Percentiles rank a stretch among this genome's conserved stretches.
These are phyloP conservation scores for Brevimyrus niger DNA, from an alignment of 2,113 vertebrate genomes.

Conservation along the genomic window DNA sequence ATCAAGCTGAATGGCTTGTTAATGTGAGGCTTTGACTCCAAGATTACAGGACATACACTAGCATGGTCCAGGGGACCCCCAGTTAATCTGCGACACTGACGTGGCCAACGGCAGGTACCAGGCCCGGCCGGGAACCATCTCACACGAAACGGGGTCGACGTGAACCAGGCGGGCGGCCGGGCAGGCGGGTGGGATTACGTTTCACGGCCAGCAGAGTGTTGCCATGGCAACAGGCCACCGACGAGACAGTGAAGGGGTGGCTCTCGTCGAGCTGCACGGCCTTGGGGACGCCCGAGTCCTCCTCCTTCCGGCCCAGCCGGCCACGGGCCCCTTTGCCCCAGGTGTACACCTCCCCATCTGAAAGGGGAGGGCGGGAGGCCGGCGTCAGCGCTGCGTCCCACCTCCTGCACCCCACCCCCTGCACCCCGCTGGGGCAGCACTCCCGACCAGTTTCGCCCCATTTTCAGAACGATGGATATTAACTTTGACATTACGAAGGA, in stretches of 20 bases:
- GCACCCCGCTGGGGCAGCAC: not conserved
- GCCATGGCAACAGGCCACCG: conserved; percentile 94
- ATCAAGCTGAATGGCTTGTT: not conserved
- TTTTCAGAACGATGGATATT: not conserved
- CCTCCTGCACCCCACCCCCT: not conserved
- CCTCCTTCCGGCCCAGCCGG: conserved; percentile 85
- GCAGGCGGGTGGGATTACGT: conserved; percentile 68
- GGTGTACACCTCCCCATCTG: conserved; percentile 88
- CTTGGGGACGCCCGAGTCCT: conserved; percentile 74
- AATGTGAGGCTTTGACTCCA: not conserved
- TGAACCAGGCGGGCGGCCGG: conserved; percentile 34
- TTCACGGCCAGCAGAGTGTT: conserved; percentile 90
- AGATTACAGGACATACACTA: not conserved
- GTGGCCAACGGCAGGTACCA: not conserved
- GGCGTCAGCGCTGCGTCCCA: not conserved
- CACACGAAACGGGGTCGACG: conserved; percentile 28
- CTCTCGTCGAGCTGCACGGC: conserved; percentile 82
- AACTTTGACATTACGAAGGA: not conserved
- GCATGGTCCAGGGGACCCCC: conserved; percentile 8
- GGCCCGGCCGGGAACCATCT: not conserved
- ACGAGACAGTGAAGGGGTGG: conserved; percentile 80
- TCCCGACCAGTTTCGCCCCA: not conserved
- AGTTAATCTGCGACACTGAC: conserved; percentile 18
- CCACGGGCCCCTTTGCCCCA: conserved; percentile 97
- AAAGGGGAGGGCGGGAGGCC: not conserved